A percentile compares a stretch with the other conserved stretches of the same genome.
These are phyloP conservation scores for Abscondita cerata DNA, from an alignment of 2,888 invertebrate species.

Conservation along the genomic window DNA sequence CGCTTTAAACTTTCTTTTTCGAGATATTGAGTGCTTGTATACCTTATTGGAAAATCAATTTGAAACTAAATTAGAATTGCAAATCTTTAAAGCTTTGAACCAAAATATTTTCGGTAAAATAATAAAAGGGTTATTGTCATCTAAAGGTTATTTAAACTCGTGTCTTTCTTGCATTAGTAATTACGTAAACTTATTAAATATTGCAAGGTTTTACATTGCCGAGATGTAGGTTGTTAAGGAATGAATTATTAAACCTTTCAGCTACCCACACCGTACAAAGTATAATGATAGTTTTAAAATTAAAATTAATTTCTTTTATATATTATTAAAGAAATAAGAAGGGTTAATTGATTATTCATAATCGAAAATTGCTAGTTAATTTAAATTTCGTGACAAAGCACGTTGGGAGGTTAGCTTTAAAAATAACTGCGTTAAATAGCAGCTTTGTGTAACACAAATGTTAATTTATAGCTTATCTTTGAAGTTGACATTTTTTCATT, in stretches of 20 bases:
- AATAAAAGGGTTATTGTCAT: neutral
- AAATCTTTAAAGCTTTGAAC: neutral
- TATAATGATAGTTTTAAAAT: too few relatives aligned
- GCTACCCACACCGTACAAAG: too few relatives aligned
- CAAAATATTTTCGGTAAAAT: neutral
- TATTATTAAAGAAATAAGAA: neutral
- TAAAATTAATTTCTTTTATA: neutral
- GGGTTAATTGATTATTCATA: slow-evolving; percentile 2
- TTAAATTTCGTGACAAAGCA: slow-evolving; percentile 7
- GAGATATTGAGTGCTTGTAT: neutral
- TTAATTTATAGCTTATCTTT: slow-evolving; percentile 12
- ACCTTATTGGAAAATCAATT: slow-evolving; percentile 8
- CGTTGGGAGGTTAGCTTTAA: neutral
- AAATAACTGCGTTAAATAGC: slow-evolving; percentile 1
- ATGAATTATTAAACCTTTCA: neutral
- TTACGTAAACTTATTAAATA: neutral
- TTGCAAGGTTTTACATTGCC: too few relatives aligned
- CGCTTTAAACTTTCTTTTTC: slow-evolving; percentile 1
- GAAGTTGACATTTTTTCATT: slow-evolving; percentile 10
- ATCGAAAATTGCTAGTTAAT: neutral
- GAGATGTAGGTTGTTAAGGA: too few relatives aligned
- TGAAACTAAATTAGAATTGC: slow-evolving; percentile 1
- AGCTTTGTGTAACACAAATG: slow-evolving; percentile 9
- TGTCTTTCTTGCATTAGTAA: neutral
- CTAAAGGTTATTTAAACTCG: neutral